Evolutionary conservation across 1,140 invertebrate species (phyloP).

Genomic region (Cyclina sinensis): DNA sequence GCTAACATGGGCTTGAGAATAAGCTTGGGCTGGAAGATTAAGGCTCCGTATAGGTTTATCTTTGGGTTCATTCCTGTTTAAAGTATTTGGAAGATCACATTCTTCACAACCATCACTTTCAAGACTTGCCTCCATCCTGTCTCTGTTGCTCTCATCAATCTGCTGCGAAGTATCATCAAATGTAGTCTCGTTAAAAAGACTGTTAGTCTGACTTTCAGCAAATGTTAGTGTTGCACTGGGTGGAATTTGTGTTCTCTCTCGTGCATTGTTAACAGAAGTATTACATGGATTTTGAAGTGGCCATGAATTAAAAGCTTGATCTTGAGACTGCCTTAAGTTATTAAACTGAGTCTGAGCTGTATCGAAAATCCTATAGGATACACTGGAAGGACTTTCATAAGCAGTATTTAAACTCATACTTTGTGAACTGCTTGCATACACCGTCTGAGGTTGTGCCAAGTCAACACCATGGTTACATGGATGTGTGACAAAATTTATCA

Average conservation of each 20-base stretch:
- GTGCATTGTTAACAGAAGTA: neutral
- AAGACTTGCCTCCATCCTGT: neutral
- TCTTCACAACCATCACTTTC: conserved; percentile 1
- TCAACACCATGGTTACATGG: neutral
- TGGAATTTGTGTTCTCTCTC: neutral
- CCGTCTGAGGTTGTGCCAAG: conserved; percentile 4
- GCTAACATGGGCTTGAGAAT: conserved; percentile 9
- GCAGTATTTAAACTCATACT: neutral
- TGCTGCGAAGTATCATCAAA: neutral
- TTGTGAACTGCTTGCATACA: neutral
- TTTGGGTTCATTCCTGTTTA: neutral
- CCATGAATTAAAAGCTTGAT: neutral
- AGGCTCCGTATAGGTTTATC: neutral
- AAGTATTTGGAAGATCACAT: neutral
- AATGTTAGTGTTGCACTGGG: conserved; percentile 14
- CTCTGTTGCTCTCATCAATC: neutral
- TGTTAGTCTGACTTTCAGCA: neutral
- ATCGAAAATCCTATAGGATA: neutral
- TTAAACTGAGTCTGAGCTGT: neutral
- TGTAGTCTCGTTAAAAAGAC: neutral
- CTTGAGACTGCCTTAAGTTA: neutral
- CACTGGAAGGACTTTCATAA: neutral
- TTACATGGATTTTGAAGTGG: neutral
- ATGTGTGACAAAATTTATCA: conserved; percentile 48
- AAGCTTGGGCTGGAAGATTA: neutral